Base-by-base conservation (phyloP, 2,797 vertebrate genomes). In the Rhynchonycteris naso region DNA sequence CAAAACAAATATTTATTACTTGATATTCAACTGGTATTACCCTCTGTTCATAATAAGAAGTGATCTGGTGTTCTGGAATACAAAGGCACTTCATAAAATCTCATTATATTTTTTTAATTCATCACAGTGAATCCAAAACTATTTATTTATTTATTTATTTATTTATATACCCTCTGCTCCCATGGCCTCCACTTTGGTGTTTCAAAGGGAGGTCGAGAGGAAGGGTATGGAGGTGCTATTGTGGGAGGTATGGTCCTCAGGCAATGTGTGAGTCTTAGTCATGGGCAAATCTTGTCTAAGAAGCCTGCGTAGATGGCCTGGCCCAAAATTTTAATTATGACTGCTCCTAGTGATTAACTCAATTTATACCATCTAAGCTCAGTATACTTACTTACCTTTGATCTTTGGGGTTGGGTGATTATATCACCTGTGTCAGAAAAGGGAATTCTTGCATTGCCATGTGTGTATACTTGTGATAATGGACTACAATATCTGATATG, bases 1-100 rank as follows among this genome's bases (percentile, higher is more conserved):
- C 91, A 94, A 96, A 96, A 97, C 68, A 66, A 90, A 71, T 69
- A 47, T 83, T 94, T 96, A 95, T 95, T 90, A 63, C 76, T 75
- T 94, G 90, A 80, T 92, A 83, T 92, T 93, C 79, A 75, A 81
- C 65, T 74, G 66, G 47, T 81, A 50, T 90, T 91, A 79, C 26
- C 52, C 28, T 83, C n/a, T 74, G 71, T 92, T 92, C 79, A 47
- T 84, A 88, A 63, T 28, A 89, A 91, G 76, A 95, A 96, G 35
- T 76, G 59, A 90, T 65, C 71, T 79, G 65, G 81, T 74, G n/a
- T 84, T 94, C 81, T 93, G 68, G 56, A 92, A 90, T 78, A 87
- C 83, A 92, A 83, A 91, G 65, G 65, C 93, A 30, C 33, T 83
- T 80, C 33, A 4, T 76, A 74, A 76, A 76, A 78, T 74, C 94